Base-by-base conservation (phyloP, 2,888 invertebrate genomes). In the Tribolium freemani region DNA sequence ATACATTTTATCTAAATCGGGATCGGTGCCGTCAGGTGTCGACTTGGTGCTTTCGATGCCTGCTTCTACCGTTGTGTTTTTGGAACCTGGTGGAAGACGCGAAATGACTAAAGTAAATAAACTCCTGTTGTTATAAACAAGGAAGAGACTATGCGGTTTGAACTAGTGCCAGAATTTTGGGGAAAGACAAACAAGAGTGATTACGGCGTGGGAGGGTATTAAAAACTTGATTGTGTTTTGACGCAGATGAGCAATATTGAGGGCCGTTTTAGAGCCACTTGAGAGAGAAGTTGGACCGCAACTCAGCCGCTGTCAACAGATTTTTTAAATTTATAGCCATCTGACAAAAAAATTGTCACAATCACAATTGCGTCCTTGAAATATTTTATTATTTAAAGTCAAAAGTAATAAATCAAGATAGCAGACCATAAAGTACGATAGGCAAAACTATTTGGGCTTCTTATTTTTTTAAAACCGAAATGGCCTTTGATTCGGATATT, bases 1-100 rank as follows among this genome's bases (percentile, higher is more conserved):
- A 86, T 93, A 92, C 86, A 93, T 91, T 75, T 91, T 90, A 82
- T 92, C 92, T 74, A 93, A 87, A 79, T 90, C 89, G 3, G 89
- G 89, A 84, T 90, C 73, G 20, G 70, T 72, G 48, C 73, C 73
- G 51, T 78, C 75, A 31, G 78, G 77, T 56, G 77, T 71, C 50
- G 75, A 75, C 84, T 83, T 78, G 84, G 83, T 71, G 48, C 76
- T 79, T 71, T 83, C 80, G 64, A 83, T 79, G 46, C 82, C 82
- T 9, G 83, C 81, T 74, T 84, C 81, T 53, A 84, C 80, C 50
- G 70, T 70, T 26, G 80, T 78, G 72, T 77, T 81, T 67, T 81
- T 81, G 66, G 79, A 75, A 75, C 82, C 83, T 83, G 71, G 5
- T 75, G 71, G 38, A 8, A 75, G 54, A 46, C 38, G 38, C 56